Base-by-base conservation (phyloP, 1,140 invertebrate species). In the Drosophila pectinifera region DNA sequence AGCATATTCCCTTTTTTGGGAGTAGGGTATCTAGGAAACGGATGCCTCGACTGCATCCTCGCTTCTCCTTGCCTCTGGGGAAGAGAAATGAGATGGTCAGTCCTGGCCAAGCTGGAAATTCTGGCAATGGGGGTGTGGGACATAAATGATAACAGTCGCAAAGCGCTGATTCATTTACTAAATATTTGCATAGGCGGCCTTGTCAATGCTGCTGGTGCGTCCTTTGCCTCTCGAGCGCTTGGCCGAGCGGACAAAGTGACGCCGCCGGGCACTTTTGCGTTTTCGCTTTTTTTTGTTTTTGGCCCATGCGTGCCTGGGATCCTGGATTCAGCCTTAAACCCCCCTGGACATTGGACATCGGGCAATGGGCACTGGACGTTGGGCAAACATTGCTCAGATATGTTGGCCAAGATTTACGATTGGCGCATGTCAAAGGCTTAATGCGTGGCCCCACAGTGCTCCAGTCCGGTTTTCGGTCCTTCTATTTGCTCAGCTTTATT, bases 151-250 rank as follows among this genome's bases (percentile, higher is more conserved):
- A 91, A 91, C 81, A 91, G 78, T 80, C 73, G 78, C 80, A 86
- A 91, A 90, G 73, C 90, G 90, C 90, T 91, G 90, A 91, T 91
- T 91, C 90, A 91, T 91, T 90, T 88, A 91, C 90, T 91, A 91
- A 91, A 91, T 91, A 91, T 91, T 91, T 91, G 82, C 90, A 90
- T 88, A 90, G 90, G 90, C 90, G 90, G 85, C 90, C 90, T 91
- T 91, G 89, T 91, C 89, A 85, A 88, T 75, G 80, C 68, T 86
- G 88, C 73, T 74, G 72, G 57, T 63, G 26, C 49, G 58, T 26
- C 45, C 54, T 48, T 57, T 51, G 57, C 14, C 49, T 55, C 75
- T 16, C 49, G 10, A 70, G 41, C 63, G 69, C 68, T 74, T 73
- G 73, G 82, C 75, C 68, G n/a, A n/a, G n/a, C n/a, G 83, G 80